Conservation (phyloP, 2,113 vertebrate species). For the Sarotherodon lohbergeri region DNA sequence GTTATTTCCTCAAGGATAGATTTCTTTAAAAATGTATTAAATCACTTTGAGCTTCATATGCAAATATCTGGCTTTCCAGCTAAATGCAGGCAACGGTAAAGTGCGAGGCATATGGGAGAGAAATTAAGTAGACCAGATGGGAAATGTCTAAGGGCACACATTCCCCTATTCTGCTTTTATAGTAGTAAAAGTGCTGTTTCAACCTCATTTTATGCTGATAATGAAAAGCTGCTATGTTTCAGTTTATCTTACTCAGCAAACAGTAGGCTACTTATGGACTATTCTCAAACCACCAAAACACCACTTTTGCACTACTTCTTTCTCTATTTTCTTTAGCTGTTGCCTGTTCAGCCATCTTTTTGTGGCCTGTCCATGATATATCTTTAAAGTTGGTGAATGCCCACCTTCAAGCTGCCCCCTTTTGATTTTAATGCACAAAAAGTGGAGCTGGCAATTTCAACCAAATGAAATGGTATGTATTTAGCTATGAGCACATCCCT, state of each 20-base stretch:
- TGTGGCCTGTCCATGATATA: neutral
- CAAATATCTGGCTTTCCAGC: neutral
- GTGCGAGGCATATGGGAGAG: neutral
- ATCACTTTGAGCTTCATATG: neutral
- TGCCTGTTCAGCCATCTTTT: neutral
- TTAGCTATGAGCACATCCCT: neutral
- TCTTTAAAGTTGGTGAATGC: neutral
- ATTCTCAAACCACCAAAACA: neutral
- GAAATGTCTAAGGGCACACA: conserved; percentile 33
- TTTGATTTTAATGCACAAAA: neutral
- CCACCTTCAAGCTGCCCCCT: neutral
- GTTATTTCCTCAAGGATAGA: neutral
- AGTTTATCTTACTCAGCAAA: conserved; percentile 31
- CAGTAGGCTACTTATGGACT: neutral
- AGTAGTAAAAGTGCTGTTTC: conserved; percentile 12
- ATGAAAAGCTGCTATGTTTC: conserved; percentile 17
- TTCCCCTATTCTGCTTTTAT: conserved; percentile 12
- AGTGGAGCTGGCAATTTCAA: neutral
- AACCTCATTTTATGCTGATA: conserved; percentile 32
- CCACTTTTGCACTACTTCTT: neutral
- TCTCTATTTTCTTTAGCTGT: neutral
- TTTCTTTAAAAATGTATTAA: neutral
- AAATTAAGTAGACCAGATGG: conserved; percentile 36
- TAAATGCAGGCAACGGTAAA: neutral
- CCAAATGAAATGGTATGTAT: neutral